Base-by-base conservation (phyloP, 2,888 invertebrate genomes). In the Pterobdella sp. region DNA sequence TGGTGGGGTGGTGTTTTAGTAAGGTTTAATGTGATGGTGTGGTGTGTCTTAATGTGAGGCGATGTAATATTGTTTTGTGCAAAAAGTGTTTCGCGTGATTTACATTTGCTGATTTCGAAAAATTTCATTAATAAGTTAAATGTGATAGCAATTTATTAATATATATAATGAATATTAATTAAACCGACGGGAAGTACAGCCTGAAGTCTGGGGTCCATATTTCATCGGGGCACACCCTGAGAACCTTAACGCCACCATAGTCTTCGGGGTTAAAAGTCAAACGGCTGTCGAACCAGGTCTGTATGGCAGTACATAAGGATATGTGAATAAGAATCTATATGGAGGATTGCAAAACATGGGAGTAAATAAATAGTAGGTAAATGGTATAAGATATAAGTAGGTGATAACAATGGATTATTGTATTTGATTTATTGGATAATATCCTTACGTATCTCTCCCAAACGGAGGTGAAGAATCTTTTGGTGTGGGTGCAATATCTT, bases 371-470 rank as follows among this genome's bases (percentile, higher is more conserved):
- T n/a, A n/a, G n/a, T n/a, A n/a, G n/a, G n/a, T n/a, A n/a, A n/a
- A n/a, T n/a, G n/a, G n/a, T n/a, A n/a, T n/a, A n/a, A n/a, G n/a
- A n/a, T n/a, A n/a, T n/a, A n/a, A n/a, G n/a, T n/a, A n/a, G n/a
- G n/a, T n/a, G n/a, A n/a, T n/a, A n/a, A n/a, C n/a, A n/a, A n/a
- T n/a, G n/a, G n/a, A n/a, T n/a, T n/a, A n/a, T n/a, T n/a, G n/a
- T n/a, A n/a, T n/a, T n/a, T n/a, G n/a, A n/a, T n/a, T n/a, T n/a
- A n/a, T n/a, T n/a, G n/a, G n/a, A n/a, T n/a, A 22, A 7, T 26
- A 7, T 26, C 18, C 60, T 56, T 26, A 56, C 60, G 60, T 56
- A 56, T 56, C 60, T 56, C 60, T 56, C 60, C 60, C 60, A 56
- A 3, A 56, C 60, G 14, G 60, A 56, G 60, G 60, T 56, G 60